Evolutionary conservation across 2,113 vertebrate genomes (phyloP), one percentile per base, ranked within the genome.

Genomic region (Orientallactaga bullata): DNA sequence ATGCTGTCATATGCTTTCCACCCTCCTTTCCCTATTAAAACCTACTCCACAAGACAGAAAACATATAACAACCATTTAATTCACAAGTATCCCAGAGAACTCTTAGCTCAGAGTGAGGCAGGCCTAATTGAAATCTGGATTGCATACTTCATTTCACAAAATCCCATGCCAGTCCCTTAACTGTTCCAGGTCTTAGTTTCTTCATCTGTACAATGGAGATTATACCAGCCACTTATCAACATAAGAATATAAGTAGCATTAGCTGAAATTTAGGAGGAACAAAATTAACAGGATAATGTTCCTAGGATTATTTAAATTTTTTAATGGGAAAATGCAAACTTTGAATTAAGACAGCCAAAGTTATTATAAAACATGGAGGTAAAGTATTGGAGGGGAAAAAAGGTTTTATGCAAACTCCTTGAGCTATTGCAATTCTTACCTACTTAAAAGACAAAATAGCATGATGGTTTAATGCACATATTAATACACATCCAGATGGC

Each of bases 1-100:
- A 47, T 15, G 63, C 3, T 2, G n/a, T 30, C n/a, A 39, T 7
- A 6, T 5, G n/a, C 81, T 81, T 82, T 15, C 65, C 4, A 47
- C 23, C 60, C 66, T 77, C 60, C 60, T 28, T 88, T 91, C 35
- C 51, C 88, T 85, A 35, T 72, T 80, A 69, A 91, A 94, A 79
- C 5, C 23, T 65, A 17, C 18, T 42, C 42, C 30, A 17, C 68
- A 65, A 77, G 61, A 3, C 37, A 71, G 83, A 66, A 94, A 66
- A 15, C 7, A 93, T 1, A 65, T 63, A 39, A 81, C 5, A 51
- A 39, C 85, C 28, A 24, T 83, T 76, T 88, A 21, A n/a, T 37
- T 30, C 24, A 42, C 12, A 69, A 51, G 2, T 13, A 61, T 61
- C 35, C 65, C 20, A 85, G 71, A 55, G 2, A 91, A 5, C 58